Conservation (phyloP, 2,113 vertebrate genomes). For the Corydoras maculifer region DNA sequence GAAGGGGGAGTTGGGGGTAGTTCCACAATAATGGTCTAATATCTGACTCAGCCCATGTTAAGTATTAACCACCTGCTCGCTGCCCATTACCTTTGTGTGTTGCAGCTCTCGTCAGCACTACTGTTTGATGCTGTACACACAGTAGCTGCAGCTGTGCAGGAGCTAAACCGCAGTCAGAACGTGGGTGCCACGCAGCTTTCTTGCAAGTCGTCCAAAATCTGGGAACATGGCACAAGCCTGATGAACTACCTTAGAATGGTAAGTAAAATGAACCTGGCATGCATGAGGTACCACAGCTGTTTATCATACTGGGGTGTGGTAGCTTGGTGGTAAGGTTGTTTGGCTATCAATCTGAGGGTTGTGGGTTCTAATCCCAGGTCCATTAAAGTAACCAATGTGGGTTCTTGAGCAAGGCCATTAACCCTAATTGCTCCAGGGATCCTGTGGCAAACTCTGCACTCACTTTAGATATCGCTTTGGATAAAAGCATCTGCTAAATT, state of each 20-base stretch:
- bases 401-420: no score
- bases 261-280: constrained; percentile 50
- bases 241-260: constrained; percentile 99
- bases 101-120: constrained; percentile 87
- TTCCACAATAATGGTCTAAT: constrained; percentile 13
- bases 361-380: no score
- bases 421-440: no score
- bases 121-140: constrained; percentile 89
- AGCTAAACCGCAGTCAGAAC: constrained; percentile 94
- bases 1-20: background rate
- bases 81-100: constrained; percentile 23
- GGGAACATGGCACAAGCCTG: constrained; percentile 97
- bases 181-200: constrained; percentile 92
- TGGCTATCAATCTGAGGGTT: no score
- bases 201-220: constrained; percentile 95
- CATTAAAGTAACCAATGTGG: no score
- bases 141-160: constrained; percentile 88
- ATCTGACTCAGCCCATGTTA: background rate
- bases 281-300: no score
- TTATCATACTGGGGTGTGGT: no score
- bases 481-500: no score
- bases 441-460: no score
- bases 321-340: no score
- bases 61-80: constrained; percentile 7
- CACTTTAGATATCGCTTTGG: no score